These are phyloP conservation scores for Bombyx mori DNA, from an alignment of 1,140 invertebrate species.

Conservation along the genomic window DNA sequence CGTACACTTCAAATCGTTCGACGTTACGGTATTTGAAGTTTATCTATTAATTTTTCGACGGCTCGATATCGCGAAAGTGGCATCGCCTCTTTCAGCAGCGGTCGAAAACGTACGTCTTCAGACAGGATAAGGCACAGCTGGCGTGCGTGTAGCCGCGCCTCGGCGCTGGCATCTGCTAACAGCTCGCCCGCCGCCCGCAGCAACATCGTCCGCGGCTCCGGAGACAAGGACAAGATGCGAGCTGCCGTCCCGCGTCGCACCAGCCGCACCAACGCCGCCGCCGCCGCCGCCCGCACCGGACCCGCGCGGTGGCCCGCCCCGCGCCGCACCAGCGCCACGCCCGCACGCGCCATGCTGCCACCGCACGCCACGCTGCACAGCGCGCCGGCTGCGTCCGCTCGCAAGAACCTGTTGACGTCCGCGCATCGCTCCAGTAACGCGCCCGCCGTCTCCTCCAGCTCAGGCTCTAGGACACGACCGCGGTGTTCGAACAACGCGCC, in stretches of 20 bases:
- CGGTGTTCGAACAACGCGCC: constrained; percentile 82
- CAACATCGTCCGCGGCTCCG: constrained; percentile 86
- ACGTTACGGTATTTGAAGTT: constrained; percentile 23
- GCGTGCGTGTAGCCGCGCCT: constrained; percentile 83
- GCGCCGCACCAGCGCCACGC: constrained; percentile 66
- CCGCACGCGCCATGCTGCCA: constrained; percentile 61
- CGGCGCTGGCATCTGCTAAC: constrained; percentile 87
- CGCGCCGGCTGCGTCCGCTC: constrained; percentile 88
- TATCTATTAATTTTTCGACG: constrained; percentile 74
- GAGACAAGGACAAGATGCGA: constrained; percentile 79
- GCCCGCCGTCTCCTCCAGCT: constrained; percentile 87
- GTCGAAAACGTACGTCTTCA: constrained; percentile 75
- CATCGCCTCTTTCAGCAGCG: constrained; percentile 77
- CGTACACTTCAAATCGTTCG: too few species aligned
- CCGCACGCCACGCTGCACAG: constrained; percentile 84
- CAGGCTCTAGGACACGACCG: constrained; percentile 84
- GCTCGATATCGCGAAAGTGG: constrained; percentile 76
- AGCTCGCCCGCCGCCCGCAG: constrained; percentile 86
- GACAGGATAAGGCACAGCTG: constrained; percentile 76
- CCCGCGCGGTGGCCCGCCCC: constrained; percentile 87
- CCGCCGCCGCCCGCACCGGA: constrained; percentile 84
- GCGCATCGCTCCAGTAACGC: constrained; percentile 88
- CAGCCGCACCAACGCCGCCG: constrained; percentile 81
- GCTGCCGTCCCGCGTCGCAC: constrained; percentile 82
- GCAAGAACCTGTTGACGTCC: constrained; percentile 93